These are phyloP conservation scores for Pseudotriccus pelzelni DNA, from an alignment of 2,797 vertebrate species.

Conservation along the genomic window DNA sequence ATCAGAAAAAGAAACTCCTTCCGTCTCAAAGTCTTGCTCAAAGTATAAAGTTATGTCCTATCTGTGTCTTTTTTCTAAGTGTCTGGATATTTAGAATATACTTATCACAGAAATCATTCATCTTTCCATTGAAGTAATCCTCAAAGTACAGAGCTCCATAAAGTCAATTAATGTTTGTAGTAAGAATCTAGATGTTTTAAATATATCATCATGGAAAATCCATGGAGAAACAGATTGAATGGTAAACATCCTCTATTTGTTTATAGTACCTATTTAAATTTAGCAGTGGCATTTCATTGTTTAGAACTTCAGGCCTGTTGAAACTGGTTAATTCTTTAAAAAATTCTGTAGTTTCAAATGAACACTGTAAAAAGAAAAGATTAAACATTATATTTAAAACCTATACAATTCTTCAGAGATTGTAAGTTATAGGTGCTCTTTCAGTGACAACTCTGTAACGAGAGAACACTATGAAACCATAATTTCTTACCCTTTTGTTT, in stretches of 20 bases:
- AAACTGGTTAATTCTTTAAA: not conserved
- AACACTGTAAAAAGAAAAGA: not conserved
- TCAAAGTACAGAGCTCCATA: not conserved
- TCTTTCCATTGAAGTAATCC: not conserved
- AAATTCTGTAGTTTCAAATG: not conserved
- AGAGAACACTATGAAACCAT: not conserved
- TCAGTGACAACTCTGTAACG: not conserved
- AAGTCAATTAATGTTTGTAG: not conserved
- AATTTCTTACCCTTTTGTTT: not conserved
- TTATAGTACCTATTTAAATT: not conserved
- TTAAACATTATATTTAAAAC: not conserved
- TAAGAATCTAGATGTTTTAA: not conserved
- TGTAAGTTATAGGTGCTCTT: not conserved
- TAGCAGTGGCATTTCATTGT: not conserved
- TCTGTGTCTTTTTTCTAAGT: not conserved
- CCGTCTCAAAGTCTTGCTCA: not conserved
- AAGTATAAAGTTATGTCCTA: conserved; percentile 1
- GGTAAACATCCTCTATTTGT: not conserved
- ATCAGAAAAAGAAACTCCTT: conserved; percentile 4
- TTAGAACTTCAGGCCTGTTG: not conserved
- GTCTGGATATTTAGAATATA: not conserved
- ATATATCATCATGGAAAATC: not conserved
- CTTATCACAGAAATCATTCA: not conserved
- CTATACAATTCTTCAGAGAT: not conserved
- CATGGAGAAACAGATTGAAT: not conserved